Conservation (phyloP, 2,797 vertebrate species). For the Nyctalus aviator region DNA sequence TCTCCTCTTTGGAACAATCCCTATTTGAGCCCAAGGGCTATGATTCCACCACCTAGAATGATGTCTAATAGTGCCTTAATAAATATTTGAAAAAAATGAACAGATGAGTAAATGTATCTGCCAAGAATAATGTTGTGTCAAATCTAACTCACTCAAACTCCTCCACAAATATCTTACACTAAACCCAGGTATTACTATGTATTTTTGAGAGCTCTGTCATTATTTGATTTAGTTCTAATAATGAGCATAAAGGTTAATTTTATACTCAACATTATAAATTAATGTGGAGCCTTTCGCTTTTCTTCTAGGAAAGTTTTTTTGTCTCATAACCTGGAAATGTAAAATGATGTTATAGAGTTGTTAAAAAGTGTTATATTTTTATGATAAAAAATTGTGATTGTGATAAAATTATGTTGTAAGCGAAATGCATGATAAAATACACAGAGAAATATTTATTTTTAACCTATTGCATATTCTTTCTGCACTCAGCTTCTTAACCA, state of each 20-base stretch:
- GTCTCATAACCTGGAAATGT: not conserved
- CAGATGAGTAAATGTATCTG: not conserved
- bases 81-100: not conserved
- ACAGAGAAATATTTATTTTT: not conserved
- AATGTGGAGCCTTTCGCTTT: not conserved
- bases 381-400: not conserved
- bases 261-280: conserved; percentile 8
- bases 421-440: not conserved
- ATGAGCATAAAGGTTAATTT: conserved; percentile 41
- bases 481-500: not conserved
- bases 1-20: not conserved
- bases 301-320: not conserved
- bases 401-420: conserved; percentile 1
- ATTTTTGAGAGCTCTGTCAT: not conserved
- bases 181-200: not conserved
- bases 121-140: not conserved
- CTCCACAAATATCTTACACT: not conserved
- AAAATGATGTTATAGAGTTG: not conserved
- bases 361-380: not conserved
- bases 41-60: not conserved
- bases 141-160: conserved; percentile 2
- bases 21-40: not conserved
- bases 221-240: conserved; percentile 10
- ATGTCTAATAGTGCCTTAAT: not conserved
- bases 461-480: not conserved